Base-by-base conservation (phyloP, 2,113 vertebrate genomes). In the Falcunculus frontatus region DNA sequence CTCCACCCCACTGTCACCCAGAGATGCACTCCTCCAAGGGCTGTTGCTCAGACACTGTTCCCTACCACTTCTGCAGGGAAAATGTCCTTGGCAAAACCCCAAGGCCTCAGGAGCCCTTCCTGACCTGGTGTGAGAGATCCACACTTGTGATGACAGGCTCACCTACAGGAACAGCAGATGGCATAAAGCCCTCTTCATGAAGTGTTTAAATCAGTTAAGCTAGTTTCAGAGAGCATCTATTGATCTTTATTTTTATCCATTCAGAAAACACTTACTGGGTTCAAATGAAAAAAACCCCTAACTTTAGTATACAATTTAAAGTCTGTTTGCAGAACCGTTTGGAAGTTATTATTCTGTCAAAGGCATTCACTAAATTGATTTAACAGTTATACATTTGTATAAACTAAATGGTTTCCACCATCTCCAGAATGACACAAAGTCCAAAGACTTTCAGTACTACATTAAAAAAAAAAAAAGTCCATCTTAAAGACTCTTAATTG, bases 191-290 rank as follows among this genome's bases (percentile, higher is more conserved):
- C 11, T 83, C 11, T 20, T 27, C 9, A 4, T 11, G 3, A 6
- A 67, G 8, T 30, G 1, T 32, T 83, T 35, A 16, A 17, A 55
- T 37, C 25, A 41, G 16, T 42, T 3, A 2, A 56, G 32, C 8
- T 1, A 0, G 14, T 74, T 87, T 69, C 47, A 81, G n/a, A 62
- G 11, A 33, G 4, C 63, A 57, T 27, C 9, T 39, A 22, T 19
- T 0, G 0, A 13, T 46, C 33, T 74, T 56, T 60, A 47, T 44
- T 56, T 30, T 41, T 25, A 49, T 3, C 1, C 0, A 0, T 30
- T 44, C 25, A n/a, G 47, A 62, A 79, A 73, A 83, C 5, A 60
- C 13, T 42, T 56, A 47, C 3, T 26, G 46, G 6, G 3, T 29
- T 89, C 33, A 79, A 89, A 62, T 21, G 10, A 32, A 26, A 69